Conservation (phyloP, 2,888 invertebrate species). For the Autographa gamma region DNA sequence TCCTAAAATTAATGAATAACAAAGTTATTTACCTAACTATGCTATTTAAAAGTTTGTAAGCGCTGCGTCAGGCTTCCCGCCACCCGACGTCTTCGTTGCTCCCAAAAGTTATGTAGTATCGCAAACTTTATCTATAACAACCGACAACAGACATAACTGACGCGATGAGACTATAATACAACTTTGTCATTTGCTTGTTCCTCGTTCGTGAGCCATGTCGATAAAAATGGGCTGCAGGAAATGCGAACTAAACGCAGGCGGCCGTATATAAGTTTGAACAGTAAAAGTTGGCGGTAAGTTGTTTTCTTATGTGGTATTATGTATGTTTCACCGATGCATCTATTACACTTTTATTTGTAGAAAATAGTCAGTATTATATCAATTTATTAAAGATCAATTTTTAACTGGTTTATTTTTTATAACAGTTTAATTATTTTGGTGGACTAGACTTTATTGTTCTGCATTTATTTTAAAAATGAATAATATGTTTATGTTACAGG, state of each 20-base stretch:
- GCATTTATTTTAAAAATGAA: background rate
- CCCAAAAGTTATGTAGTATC: slow-evolving; percentile 34
- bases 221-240: background rate
- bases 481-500: background rate
- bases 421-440: too few species aligned
- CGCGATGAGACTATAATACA: slow-evolving; percentile 5
- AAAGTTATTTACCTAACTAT: slow-evolving; percentile 25
- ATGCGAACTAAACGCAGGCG: background rate
- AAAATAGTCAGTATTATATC: too few species aligned
- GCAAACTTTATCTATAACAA: slow-evolving; percentile 36
- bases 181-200: slow-evolving; percentile 1
- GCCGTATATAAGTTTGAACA: background rate
- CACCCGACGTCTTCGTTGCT: slow-evolving; percentile 28
- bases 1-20: slow-evolving; percentile 26
- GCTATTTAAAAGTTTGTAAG: slow-evolving; percentile 41
- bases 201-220: background rate
- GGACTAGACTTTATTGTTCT: too few species aligned
- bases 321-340: background rate
- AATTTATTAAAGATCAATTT: too few species aligned
- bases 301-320: background rate
- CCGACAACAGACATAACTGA: slow-evolving; percentile 11
- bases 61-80: slow-evolving; percentile 7
- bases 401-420: too few species aligned
- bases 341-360: too few species aligned
- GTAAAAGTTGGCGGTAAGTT: background rate